These are phyloP conservation scores for Drosophila sechellia DNA, from an alignment of 1,140 invertebrate genomes.

Conservation along the genomic window DNA sequence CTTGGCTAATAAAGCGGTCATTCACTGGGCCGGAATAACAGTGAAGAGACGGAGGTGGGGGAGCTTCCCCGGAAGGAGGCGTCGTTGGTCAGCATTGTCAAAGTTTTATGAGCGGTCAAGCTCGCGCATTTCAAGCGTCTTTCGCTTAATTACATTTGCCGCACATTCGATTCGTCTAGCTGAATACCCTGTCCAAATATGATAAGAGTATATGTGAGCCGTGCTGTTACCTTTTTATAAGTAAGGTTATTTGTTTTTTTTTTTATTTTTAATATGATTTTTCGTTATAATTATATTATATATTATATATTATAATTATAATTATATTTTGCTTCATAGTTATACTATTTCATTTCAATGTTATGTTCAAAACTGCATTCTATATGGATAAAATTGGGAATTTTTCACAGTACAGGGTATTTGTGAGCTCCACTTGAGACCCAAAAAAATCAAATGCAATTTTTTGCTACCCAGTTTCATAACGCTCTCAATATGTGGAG, in stretches of 20 bases:
- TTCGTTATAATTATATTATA: no score
- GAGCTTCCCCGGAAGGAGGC: not conserved
- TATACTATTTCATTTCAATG: not conserved
- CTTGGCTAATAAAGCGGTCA: conserved; percentile 36
- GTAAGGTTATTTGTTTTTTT: no score
- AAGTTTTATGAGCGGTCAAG: conserved; percentile 54
- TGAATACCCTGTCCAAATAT: conserved; percentile 2
- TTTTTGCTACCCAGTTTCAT: conserved; percentile 20
- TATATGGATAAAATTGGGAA: no score
- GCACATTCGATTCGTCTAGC: conserved; percentile 3
- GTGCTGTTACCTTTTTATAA: no score
- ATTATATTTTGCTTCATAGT: no score
- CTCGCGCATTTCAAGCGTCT: conserved; percentile 60
- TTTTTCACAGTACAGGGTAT: not conserved
- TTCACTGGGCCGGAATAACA: not conserved
- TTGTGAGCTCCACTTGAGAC: not conserved
- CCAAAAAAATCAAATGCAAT: not conserved
- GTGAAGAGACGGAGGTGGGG: not conserved
- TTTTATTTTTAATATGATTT: not conserved
- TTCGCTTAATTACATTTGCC: conserved; percentile 62
- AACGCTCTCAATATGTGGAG: conserved; percentile 26
- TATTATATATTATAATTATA: no score
- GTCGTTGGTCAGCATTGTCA: conserved; percentile 37
- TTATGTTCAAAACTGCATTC: no score
- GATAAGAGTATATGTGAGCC: not conserved